Evolutionary conservation across 1,140 invertebrate genomes (phyloP).

Genomic region (Schlechtendalia chinensis): DNA sequence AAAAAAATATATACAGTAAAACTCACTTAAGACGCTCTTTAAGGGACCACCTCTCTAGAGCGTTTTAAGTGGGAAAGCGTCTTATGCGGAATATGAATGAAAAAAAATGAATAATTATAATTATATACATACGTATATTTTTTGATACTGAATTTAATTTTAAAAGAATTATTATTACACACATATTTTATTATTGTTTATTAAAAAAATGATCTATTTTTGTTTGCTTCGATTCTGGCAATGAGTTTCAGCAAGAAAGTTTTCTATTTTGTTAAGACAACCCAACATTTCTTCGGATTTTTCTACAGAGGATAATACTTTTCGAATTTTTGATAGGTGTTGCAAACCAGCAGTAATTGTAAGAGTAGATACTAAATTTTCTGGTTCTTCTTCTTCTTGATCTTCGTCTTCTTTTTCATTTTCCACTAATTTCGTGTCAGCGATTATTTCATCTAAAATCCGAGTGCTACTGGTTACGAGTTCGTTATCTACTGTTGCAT

Average conservation of each 20-base stretch:
- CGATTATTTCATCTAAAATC: no score
- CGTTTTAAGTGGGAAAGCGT: background rate
- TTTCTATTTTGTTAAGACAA: background rate
- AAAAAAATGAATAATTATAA: background rate
- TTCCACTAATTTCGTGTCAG: no score
- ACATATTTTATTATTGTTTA: background rate
- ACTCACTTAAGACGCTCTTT: background rate
- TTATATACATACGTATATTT: background rate
- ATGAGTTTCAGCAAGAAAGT: background rate
- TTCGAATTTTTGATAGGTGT: background rate
- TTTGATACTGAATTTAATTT: background rate
- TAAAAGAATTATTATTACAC: background rate
- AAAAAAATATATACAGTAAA: no score
- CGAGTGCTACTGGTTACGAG: background rate
- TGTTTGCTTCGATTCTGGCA: background rate
- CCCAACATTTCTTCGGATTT: constrained; percentile 6
- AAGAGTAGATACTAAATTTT: background rate
- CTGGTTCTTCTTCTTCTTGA: background rate
- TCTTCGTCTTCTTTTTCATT: background rate
- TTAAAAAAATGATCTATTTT: background rate
- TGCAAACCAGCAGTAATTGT: background rate
- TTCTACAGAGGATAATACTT: constrained; percentile 19
- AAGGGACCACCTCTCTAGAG: background rate
- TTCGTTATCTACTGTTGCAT: background rate
- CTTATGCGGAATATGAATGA: background rate